Evolutionary conservation across 2,888 invertebrate species (phyloP).

Genomic region (Troilus luridus): DNA sequence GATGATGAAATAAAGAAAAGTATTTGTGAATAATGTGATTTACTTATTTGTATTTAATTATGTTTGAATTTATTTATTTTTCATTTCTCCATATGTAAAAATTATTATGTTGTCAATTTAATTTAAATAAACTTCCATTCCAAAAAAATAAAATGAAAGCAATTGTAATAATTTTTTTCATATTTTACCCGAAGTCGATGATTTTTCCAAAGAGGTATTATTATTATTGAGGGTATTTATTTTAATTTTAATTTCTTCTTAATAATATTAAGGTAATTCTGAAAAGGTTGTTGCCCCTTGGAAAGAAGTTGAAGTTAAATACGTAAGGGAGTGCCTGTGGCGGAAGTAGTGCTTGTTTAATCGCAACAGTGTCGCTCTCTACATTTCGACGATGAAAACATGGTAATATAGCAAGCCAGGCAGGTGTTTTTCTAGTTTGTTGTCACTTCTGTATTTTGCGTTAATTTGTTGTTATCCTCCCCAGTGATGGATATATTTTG

Average conservation of each 20-base stretch:
- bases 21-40: slow-evolving; percentile 39
- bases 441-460: slow-evolving; percentile 64
- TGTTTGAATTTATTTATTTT: background rate
- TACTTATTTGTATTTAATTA: background rate
- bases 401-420: slow-evolving; percentile 65
- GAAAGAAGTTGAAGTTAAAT: background rate
- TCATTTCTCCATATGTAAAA: background rate
- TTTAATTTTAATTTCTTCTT: background rate
- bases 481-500: slow-evolving; percentile 58
- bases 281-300: slow-evolving; percentile 55
- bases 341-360: slow-evolving; percentile 59
- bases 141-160: background rate
- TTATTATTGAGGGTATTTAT: background rate
- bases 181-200: background rate
- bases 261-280: background rate
- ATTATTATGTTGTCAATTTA: slow-evolving; percentile 27
- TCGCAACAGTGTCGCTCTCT: slow-evolving; percentile 62
- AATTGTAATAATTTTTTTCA: background rate
- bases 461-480: slow-evolving; percentile 21
- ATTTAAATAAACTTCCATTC: slow-evolving; percentile 35
- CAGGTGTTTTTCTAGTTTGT: slow-evolving; percentile 65
- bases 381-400: slow-evolving; percentile 64
- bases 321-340: slow-evolving; percentile 54
- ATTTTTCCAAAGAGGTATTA: background rate
- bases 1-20: background rate